Conservation (phyloP, 1,140 invertebrate species). For the Pseudomyrmex concolor region DNA sequence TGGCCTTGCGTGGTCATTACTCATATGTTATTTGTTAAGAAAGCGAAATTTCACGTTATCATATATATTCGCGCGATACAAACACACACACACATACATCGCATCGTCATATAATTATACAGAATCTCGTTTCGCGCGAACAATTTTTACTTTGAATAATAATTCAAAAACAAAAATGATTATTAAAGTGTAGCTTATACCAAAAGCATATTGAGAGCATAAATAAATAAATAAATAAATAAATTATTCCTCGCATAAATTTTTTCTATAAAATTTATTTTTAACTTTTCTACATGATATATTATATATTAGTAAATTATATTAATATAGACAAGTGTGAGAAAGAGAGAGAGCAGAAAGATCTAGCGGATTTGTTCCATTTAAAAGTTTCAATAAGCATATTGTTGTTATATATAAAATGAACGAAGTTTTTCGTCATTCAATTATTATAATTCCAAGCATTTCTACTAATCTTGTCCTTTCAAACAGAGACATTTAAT, state of each 20-base stretch:
- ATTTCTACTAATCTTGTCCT: neutral
- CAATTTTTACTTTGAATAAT: constrained; percentile 16
- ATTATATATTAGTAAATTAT: constrained; percentile 27
- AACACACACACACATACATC: neutral
- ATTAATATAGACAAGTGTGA: constrained; percentile 23
- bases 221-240: constrained; percentile 28
- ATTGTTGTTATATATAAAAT: constrained; percentile 6
- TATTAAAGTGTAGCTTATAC: constrained; percentile 47
- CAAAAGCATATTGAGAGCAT: constrained; percentile 6
- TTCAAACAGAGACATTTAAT: constrained; percentile 15
- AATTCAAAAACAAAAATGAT: constrained; percentile 14
- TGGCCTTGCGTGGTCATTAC: constrained; percentile 65
- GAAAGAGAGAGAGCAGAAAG: neutral
- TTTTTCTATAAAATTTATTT: constrained; percentile 43
- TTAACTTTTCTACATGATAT: constrained; percentile 42
- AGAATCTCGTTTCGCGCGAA: neutral
- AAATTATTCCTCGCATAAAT: constrained; percentile 27
- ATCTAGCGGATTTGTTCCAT: constrained; percentile 22
- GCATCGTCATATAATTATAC: constrained; percentile 17
- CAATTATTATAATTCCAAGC: constrained; percentile 34
- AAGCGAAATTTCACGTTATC: constrained; percentile 20
- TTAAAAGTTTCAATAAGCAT: constrained; percentile 39
- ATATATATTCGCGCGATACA: no score
- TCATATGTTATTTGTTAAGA: constrained; percentile 17
- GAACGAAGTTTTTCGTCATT: constrained; percentile 8